Percentiles rank a stretch among this genome's conserved stretches.
Conservation (phyloP, 2,888 invertebrate genomes). For the Kuschelorhynchus macadamiae region DNA sequence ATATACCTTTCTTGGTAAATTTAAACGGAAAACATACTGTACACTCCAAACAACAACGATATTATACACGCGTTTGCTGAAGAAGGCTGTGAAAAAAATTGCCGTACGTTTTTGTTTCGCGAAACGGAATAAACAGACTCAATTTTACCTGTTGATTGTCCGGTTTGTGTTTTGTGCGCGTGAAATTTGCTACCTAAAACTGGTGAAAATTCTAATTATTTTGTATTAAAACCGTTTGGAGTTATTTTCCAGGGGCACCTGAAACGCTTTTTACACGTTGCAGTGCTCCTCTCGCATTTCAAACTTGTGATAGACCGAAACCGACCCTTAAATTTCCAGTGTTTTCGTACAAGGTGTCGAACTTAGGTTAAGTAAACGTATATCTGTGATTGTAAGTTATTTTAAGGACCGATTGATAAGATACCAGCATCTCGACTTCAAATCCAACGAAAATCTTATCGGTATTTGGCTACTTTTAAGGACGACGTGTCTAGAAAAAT, state of each 20-base stretch:
- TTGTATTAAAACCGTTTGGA: conserved; percentile 13
- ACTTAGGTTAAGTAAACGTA: conserved; percentile 56
- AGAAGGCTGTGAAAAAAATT: conserved; percentile 58
- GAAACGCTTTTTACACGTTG: conserved; percentile 40
- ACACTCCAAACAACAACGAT: conserved; percentile 47
- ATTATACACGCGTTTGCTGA: conserved; percentile 45
- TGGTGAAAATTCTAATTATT: conserved; percentile 33
- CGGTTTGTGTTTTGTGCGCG: conserved; percentile 29
- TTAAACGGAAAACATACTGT: conserved; percentile 46
- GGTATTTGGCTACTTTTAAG: conserved; percentile 4
- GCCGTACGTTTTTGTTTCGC: conserved; percentile 44
- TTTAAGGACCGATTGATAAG: conserved; percentile 38
- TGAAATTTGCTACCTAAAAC: conserved; percentile 12
- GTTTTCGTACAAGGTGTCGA: conserved; percentile 50
- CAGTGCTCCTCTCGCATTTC: background rate
- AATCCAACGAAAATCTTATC: conserved; percentile 25
- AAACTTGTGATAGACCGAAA: conserved; percentile 18
- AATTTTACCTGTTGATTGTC: conserved; percentile 51
- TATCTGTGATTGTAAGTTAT: conserved; percentile 35
- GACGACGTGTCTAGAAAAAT: conserved; percentile 9
- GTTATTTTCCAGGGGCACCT: background rate
- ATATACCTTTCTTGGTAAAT: conserved; percentile 53
- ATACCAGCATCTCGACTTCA: conserved; percentile 5
- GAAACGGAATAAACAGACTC: conserved; percentile 29
- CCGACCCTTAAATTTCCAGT: conserved; percentile 52